Percentiles rank a stretch among this genome's conserved stretches.
These are phyloP conservation scores for Harlomillsia oculata DNA, from an alignment of 1,140 invertebrate species.

Conservation along the genomic window DNA sequence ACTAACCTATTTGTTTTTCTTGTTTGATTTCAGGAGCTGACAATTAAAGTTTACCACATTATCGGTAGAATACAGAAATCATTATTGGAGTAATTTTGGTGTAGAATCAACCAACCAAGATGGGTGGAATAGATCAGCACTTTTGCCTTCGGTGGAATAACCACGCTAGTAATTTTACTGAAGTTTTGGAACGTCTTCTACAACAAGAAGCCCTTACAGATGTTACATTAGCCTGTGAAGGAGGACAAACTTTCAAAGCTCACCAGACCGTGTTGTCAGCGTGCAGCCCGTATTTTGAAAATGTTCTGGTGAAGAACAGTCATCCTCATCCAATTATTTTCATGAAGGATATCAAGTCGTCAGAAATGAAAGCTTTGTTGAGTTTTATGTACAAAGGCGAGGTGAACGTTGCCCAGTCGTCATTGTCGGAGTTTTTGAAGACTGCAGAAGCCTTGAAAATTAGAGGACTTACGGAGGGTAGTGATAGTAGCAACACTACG, in stretches of 20 bases:
- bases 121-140: slow-evolving; percentile 65
- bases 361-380: slow-evolving; percentile 74
- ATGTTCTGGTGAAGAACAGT: slow-evolving; percentile 78
- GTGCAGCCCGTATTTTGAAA: slow-evolving; percentile 90
- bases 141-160: slow-evolving; percentile 92
- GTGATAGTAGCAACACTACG: slow-evolving; percentile 14
- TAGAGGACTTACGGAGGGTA: slow-evolving; percentile 65
- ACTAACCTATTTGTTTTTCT: too few relatives aligned
- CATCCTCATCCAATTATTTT: slow-evolving; percentile 88
- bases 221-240: slow-evolving; percentile 85
- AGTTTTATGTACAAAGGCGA: slow-evolving; percentile 88
- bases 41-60: too few relatives aligned
- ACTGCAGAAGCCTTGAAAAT: slow-evolving; percentile 84
- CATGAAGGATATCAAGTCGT: slow-evolving; percentile 76
- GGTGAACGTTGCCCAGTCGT: slow-evolving; percentile 77
- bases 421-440: slow-evolving; percentile 76
- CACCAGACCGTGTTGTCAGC: slow-evolving; percentile 74
- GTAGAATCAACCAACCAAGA: background rate
- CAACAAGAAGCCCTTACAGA: slow-evolving; percentile 78
- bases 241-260: slow-evolving; percentile 79
- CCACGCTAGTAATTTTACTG: slow-evolving; percentile 74
- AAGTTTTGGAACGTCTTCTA: slow-evolving; percentile 72
- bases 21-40: too few relatives aligned
- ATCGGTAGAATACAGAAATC: background rate
- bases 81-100: background rate